Evolutionary conservation across 2,888 invertebrate species (phyloP).

Genomic region (Leptothorax acervorum): DNA sequence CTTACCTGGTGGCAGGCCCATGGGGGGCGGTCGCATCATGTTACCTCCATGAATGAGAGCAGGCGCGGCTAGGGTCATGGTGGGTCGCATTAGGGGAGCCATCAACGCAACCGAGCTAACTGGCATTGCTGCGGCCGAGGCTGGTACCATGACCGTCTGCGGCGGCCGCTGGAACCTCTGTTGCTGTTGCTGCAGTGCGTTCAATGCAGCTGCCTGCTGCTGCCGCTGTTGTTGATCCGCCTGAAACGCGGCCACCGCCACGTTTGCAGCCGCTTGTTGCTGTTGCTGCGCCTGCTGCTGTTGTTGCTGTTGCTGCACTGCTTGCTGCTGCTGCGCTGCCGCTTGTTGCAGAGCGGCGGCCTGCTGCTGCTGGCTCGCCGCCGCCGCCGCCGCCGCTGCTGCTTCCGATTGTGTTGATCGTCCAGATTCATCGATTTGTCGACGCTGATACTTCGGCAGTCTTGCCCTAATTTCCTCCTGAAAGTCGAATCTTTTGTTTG

Average conservation of each 20-base stretch:
- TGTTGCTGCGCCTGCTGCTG: conserved; percentile 81
- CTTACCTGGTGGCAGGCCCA: conserved; percentile 90
- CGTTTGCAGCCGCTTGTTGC: conserved; percentile 85
- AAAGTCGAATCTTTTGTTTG: conserved; percentile 44
- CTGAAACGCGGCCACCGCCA: conserved; percentile 84
- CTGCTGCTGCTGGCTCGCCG: conserved; percentile 69
- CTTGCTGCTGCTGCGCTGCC: conserved; percentile 80
- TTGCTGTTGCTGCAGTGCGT: conserved; percentile 85
- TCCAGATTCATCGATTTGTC: conserved; percentile 83
- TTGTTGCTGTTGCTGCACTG: conserved; percentile 77
- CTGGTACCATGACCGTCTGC: conserved; percentile 86
- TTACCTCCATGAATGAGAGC: conserved; percentile 87
- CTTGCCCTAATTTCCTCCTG: conserved; percentile 93
- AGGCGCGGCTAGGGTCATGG: conserved; percentile 86
- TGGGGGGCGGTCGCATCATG: conserved; percentile 89
- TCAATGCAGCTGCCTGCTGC: conserved; percentile 86
- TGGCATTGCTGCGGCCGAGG: conserved; percentile 85
- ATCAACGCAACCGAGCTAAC: conserved; percentile 86
- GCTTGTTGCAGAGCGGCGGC: conserved; percentile 80
- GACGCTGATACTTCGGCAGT: conserved; percentile 89
- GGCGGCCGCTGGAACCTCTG: conserved; percentile 86
- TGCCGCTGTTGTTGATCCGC: conserved; percentile 84
- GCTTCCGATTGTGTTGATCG: conserved; percentile 79
- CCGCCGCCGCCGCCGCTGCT: conserved; percentile 71
- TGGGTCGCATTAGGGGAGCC: conserved; percentile 86